Percentiles rank a stretch among this genome's conserved stretches.
Evolutionary conservation across 92 coral and sea anemone species (phyloP).

Genomic region (Epizoanthus ramosus): DNA sequence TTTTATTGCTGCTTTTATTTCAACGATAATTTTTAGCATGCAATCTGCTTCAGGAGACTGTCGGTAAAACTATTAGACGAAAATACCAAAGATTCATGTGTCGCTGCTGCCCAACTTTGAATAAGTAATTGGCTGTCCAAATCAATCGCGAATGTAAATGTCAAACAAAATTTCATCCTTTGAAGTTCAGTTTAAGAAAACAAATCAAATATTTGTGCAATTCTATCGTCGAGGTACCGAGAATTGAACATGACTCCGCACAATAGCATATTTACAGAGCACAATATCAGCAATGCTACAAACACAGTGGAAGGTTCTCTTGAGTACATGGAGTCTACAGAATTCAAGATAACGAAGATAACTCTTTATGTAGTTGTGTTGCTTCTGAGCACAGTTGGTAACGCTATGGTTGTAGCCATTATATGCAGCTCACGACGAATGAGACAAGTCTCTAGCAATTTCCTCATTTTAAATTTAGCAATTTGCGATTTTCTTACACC

Average conservation of each 20-base stretch:
- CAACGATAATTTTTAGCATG: too few species aligned
- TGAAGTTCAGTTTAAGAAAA: background rate
- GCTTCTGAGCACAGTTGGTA: slow-evolving; percentile 64
- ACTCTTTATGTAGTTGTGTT: slow-evolving; percentile 53
- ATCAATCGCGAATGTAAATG: too few species aligned
- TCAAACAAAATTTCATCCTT: too few species aligned
- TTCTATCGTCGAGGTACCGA: background rate
- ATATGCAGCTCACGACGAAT: slow-evolving; percentile 59
- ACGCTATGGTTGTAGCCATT: slow-evolving; percentile 64
- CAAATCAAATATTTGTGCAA: background rate
- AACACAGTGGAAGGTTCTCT: background rate
- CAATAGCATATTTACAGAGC: background rate
- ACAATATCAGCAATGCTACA: background rate
- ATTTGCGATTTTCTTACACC: slow-evolving; percentile 76
- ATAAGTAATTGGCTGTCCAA: too few species aligned
- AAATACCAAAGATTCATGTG: too few species aligned
- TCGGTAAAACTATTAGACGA: too few species aligned
- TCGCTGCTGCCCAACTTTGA: too few species aligned
- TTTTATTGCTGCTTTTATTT: too few species aligned
- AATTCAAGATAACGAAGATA: slow-evolving; percentile 65
- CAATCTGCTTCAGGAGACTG: too few species aligned
- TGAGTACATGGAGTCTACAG: slow-evolving; percentile 18
- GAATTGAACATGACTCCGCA: background rate
- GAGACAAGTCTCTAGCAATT: slow-evolving; percentile 62
- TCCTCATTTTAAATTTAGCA: slow-evolving; percentile 73